These are phyloP conservation scores for Mystacornis crossleyi DNA, from an alignment of 2,113 vertebrate species.

Conservation along the genomic window DNA sequence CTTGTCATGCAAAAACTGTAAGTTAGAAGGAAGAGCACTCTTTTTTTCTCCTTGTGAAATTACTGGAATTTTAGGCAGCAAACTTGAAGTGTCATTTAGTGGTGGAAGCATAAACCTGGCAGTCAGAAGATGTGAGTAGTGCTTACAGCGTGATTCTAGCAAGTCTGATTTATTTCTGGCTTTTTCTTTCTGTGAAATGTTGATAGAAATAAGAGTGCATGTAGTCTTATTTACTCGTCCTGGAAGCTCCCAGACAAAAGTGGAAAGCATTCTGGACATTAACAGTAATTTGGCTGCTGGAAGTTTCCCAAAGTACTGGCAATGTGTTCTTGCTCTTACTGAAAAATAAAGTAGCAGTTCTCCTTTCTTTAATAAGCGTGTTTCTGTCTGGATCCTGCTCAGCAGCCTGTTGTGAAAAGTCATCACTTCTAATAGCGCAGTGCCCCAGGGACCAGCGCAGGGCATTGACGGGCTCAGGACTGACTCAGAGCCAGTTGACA, in stretches of 20 bases:
- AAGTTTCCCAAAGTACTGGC: slow-evolving; percentile 32
- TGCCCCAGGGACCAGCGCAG: neutral
- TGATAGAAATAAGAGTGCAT: neutral
- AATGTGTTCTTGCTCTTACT: neutral
- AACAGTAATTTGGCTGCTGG: slow-evolving; percentile 42
- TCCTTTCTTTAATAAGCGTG: neutral
- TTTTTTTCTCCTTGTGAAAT: neutral
- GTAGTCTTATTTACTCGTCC: neutral
- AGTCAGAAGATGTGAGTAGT: neutral
- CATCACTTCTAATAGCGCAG: neutral
- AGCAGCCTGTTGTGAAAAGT: slow-evolving; percentile 10
- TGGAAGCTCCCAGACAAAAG: neutral
- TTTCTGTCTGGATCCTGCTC: neutral
- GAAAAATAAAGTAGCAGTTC: slow-evolving; percentile 10
- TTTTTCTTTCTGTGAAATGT: neutral
- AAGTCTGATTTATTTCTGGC: neutral
- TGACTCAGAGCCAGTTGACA: slow-evolving; percentile 15
- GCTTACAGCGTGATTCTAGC: neutral
- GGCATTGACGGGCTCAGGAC: neutral
- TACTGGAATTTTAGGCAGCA: neutral
- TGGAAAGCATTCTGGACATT: neutral
- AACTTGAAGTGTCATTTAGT: neutral
- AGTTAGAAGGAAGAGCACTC: neutral
- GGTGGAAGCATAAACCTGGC: neutral
- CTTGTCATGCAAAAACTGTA: neutral